Percentiles rank a stretch among this genome's conserved stretches.
These are phyloP conservation scores for Riparia riparia DNA, from an alignment of 2,113 vertebrate species.

Conservation along the genomic window DNA sequence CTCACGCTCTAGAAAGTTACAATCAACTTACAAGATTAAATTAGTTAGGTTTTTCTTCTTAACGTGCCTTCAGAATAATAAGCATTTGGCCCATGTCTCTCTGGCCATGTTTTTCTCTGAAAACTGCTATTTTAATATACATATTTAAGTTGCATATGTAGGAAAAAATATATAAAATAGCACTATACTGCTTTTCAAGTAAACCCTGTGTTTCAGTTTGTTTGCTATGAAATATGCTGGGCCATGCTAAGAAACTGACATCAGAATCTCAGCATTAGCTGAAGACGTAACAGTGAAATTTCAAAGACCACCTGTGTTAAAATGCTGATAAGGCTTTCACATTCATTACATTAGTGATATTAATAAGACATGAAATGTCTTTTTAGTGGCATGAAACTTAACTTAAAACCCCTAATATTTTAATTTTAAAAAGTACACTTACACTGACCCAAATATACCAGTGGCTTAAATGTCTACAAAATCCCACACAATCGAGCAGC, in stretches of 20 bases:
- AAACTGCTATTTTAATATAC: background rate
- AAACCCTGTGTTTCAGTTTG: background rate
- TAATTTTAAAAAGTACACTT: slow-evolving; percentile 27
- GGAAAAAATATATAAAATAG: background rate
- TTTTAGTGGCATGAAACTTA: background rate
- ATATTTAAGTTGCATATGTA: accelerated
- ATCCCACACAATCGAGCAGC: background rate
- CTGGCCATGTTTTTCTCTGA: background rate
- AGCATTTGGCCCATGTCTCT: background rate
- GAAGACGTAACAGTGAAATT: background rate
- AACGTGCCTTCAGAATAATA: background rate
- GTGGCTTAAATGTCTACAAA: background rate
- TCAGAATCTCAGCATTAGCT: background rate
- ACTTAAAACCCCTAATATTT: slow-evolving; percentile 1
- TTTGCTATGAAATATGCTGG: background rate
- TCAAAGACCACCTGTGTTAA: background rate
- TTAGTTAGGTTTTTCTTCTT: background rate
- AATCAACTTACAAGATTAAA: background rate
- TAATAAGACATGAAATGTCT: background rate
- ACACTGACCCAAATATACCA: background rate
- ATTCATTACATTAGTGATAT: background rate
- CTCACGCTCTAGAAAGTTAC: background rate
- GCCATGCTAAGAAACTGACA: background rate
- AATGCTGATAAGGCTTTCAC: background rate
- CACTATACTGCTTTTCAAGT: background rate